These are phyloP conservation scores for Apoda limacodes DNA, from an alignment of 2,888 invertebrate genomes.

Conservation along the genomic window DNA sequence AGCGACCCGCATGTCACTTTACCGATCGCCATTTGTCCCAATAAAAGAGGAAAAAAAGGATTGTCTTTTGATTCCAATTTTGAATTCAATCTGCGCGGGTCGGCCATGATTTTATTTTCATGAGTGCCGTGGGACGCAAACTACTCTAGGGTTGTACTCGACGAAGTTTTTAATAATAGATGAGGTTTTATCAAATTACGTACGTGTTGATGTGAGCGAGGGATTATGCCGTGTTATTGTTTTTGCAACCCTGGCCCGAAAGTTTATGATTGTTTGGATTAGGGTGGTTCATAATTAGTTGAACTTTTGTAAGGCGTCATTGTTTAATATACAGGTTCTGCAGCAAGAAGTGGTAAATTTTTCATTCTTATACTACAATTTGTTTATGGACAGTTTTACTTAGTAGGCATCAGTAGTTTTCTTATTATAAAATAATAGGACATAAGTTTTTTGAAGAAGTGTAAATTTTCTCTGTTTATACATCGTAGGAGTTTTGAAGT, in stretches of 20 bases:
- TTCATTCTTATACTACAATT: no score
- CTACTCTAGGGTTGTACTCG: constrained; percentile 28
- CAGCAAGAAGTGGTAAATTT: no score
- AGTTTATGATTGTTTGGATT: constrained; percentile 12
- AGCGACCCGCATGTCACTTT: no score
- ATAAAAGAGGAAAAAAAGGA: constrained; percentile 58
- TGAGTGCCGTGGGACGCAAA: constrained; percentile 48
- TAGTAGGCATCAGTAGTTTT: no score
- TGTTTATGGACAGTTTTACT: no score
- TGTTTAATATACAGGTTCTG: no score
- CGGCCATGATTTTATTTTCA: constrained; percentile 68
- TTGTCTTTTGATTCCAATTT: constrained; percentile 66
- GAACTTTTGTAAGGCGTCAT: no score
- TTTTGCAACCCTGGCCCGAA: constrained; percentile 8
- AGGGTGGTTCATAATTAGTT: no score
- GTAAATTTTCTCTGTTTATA: no score
- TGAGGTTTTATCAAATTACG: constrained; percentile 40
- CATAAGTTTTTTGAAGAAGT: no score
- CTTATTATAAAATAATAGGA: no score
- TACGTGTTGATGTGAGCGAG: constrained; percentile 25
- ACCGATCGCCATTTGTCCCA: constrained; percentile 45
- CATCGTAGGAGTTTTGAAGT: no score
- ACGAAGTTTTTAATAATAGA: constrained; percentile 52
- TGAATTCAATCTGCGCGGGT: constrained; percentile 63
- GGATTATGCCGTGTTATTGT: constrained; percentile 30